phyloP scores from a whole-genome alignment of 2,797 vertebrate species.

The Urocyon cinereoargenteus region DNA sequence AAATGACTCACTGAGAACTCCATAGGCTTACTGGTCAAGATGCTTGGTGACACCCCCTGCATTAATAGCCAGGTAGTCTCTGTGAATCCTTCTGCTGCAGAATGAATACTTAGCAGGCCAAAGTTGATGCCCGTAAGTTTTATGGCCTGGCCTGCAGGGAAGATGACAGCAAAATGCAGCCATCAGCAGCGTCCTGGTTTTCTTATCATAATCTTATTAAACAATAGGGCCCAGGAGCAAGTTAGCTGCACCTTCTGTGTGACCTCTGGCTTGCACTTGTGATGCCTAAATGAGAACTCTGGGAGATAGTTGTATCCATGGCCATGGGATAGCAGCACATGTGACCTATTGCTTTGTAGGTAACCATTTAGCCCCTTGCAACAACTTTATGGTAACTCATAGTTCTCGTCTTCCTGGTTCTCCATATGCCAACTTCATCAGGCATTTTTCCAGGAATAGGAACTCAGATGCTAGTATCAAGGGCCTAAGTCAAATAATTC shows the following conservation, averaged over 20 bases:
- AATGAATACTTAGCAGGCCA: neutral
- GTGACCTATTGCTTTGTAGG: neutral
- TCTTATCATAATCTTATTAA: neutral
- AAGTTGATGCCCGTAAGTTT: neutral
- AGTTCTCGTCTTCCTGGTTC: neutral
- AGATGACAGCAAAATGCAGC: neutral
- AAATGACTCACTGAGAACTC: neutral
- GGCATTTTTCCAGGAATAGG: neutral
- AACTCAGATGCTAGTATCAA: neutral
- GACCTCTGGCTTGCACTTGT: neutral
- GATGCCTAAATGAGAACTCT: neutral
- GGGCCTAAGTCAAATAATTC: neutral
- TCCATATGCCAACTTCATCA: neutral
- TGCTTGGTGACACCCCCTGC: neutral
- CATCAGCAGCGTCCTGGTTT: neutral
- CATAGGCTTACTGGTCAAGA: neutral
- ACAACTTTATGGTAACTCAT: neutral
- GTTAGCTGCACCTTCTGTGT: too few relatives aligned
- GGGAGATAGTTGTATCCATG: neutral
- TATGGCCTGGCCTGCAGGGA: neutral
- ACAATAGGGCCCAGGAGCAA: neutral
- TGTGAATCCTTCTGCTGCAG: neutral
- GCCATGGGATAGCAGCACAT: neutral
- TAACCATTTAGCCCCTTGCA: neutral
- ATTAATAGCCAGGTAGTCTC: neutral